Conservation (phyloP, 2,797 vertebrate species). For the Trichosurus vulpecula region DNA sequence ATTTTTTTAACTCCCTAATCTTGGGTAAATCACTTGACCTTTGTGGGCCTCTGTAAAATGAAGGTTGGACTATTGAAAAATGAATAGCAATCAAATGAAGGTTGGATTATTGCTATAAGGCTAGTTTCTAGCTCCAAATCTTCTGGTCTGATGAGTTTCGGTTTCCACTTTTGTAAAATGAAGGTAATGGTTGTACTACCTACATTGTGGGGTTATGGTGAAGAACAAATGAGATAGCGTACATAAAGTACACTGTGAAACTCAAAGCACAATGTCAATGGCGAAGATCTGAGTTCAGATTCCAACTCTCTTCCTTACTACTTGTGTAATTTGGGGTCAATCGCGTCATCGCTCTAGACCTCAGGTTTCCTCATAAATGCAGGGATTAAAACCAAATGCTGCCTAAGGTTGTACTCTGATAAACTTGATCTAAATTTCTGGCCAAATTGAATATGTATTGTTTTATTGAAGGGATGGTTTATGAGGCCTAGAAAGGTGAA, state of each 20-base stretch:
- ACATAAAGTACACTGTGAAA: not conserved
- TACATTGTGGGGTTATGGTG: not conserved
- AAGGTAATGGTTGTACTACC: not conserved
- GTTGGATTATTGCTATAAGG: not conserved
- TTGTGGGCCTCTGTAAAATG: not conserved
- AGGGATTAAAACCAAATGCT: not conserved
- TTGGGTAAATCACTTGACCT: not conserved
- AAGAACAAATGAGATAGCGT: not conserved
- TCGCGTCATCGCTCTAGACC: not conserved
- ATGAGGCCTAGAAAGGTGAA: not conserved
- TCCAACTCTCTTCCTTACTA: not conserved
- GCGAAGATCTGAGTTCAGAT: not conserved
- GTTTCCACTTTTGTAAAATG: not conserved
- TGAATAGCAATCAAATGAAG: not conserved
- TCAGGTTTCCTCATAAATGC: not conserved
- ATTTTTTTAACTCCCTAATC: not conserved
- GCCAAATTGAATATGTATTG: not conserved
- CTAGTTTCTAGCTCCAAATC: not conserved
- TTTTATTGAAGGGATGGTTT: not conserved
- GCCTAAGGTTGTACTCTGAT: not conserved
- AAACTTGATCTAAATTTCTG: not conserved
- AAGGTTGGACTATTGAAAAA: not conserved
- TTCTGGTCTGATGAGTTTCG: not conserved
- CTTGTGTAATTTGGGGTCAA: not conserved
- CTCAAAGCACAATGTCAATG: not conserved